A percentile compares a stretch with the other conserved stretches of the same genome.
Evolutionary conservation across 2,797 vertebrate species (phyloP).

Genomic region (Toxotes lorentzi): DNA sequence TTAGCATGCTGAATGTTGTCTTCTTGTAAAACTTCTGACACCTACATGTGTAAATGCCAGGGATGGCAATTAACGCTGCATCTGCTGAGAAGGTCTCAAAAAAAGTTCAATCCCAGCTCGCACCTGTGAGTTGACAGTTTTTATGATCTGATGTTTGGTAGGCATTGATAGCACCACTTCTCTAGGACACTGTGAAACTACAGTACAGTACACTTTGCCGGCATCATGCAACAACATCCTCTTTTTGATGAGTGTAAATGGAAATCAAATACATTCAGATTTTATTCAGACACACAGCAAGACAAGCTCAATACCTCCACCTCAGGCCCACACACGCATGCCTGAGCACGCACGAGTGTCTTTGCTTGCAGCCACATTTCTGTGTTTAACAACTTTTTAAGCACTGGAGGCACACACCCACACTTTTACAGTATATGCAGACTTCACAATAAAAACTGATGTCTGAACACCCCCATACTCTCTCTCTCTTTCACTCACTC

Average conservation of each 20-base stretch:
- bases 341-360: background rate
- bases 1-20: slow-evolving; percentile 16
- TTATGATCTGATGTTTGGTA: slow-evolving; percentile 5
- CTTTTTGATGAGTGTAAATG: slow-evolving; percentile 41
- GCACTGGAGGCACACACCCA: slow-evolving; percentile 50
- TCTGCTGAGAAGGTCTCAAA: slow-evolving; percentile 11
- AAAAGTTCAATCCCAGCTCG: background rate
- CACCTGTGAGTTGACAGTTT: background rate
- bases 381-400: slow-evolving; percentile 47
- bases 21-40: background rate
- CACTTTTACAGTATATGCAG: slow-evolving; percentile 48
- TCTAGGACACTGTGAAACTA: background rate
- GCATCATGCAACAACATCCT: slow-evolving; percentile 19
- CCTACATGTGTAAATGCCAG: slow-evolving; percentile 17
- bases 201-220: background rate
- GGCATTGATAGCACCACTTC: background rate
- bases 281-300: slow-evolving; percentile 36
- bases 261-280: slow-evolving; percentile 48
- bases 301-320: slow-evolving; percentile 6
- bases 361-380: slow-evolving; percentile 32
- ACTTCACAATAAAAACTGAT: slow-evolving; percentile 40
- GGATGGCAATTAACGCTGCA: background rate
- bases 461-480: slow-evolving; percentile 47
- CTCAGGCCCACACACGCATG: background rate
- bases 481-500: background rate